phyloP scores from a whole-genome alignment of 2,888 invertebrate genomes.

The Epirrita christyi region DNA sequence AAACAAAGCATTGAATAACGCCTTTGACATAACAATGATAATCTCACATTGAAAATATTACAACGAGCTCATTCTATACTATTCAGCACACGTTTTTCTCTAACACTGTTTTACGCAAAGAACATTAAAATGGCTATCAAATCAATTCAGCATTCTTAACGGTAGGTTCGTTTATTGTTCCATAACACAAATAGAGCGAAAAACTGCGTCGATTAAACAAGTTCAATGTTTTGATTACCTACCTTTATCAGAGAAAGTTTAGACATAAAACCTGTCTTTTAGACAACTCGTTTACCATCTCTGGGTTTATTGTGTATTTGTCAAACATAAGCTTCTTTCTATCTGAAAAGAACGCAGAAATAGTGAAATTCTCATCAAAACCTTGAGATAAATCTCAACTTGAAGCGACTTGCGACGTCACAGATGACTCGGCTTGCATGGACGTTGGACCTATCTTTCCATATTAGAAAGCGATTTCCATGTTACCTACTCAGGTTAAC shows the following conservation, averaged over 20 bases:
- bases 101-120: constrained; percentile 36
- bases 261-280: neutral
- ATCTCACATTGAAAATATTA: constrained; percentile 42
- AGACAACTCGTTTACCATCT: neutral
- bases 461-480: constrained; percentile 44
- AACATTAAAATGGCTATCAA: constrained; percentile 41
- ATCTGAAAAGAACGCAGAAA: neutral
- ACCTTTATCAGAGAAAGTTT: constrained; percentile 21
- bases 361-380: neutral
- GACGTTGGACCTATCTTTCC: constrained; percentile 18
- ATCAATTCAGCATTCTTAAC: constrained; percentile 54
- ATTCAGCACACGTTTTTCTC: constrained; percentile 38
- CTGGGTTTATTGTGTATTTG: neutral
- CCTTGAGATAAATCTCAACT: neutral
- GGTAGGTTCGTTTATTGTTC: constrained; percentile 58
- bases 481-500: constrained; percentile 2
- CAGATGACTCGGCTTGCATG: constrained; percentile 10
- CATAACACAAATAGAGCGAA: constrained; percentile 64
- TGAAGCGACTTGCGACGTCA: constrained; percentile 1
- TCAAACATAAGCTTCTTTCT: too few relatives aligned
- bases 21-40: constrained; percentile 53
- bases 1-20: constrained; percentile 48
- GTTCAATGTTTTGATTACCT: constrained; percentile 41
- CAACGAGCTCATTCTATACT: constrained; percentile 27
- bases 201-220: constrained; percentile 50